Evolutionary conservation across 2,888 invertebrate genomes (phyloP).

Genomic region (Liposcelis brunnea): DNA sequence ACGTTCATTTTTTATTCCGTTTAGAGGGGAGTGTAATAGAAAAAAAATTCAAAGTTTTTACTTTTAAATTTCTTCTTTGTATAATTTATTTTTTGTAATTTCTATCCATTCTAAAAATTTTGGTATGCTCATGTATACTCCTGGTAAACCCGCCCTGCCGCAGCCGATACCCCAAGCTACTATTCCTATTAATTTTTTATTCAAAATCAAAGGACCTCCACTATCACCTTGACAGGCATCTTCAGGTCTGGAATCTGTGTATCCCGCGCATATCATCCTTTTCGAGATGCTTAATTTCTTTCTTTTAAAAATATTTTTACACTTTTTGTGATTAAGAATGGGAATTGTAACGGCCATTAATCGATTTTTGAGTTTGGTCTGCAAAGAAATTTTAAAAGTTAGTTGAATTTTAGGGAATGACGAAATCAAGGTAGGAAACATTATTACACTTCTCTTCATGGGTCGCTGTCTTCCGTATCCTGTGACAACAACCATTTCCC

Average conservation of each 20-base stretch:
- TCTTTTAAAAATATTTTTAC: not conserved
- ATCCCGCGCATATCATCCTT: not conserved
- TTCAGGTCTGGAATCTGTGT: not conserved
- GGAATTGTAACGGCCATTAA: not conserved
- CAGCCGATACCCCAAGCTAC: constrained; percentile 1
- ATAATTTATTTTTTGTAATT: not conserved
- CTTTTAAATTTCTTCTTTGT: too few relatives aligned
- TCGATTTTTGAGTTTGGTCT: too few relatives aligned
- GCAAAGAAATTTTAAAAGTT: too few relatives aligned
- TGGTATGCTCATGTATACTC: not conserved
- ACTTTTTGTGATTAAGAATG: not conserved
- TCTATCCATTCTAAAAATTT: not conserved
- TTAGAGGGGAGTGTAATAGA: too few relatives aligned
- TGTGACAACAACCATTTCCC: not conserved
- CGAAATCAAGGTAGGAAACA: too few relatives aligned
- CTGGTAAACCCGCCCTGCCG: not conserved
- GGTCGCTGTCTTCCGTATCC: not conserved
- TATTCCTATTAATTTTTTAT: not conserved
- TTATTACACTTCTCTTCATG: not conserved
- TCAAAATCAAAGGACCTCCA: not conserved
- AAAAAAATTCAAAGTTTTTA: too few relatives aligned
- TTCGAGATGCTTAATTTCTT: not conserved
- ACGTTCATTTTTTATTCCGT: too few relatives aligned
- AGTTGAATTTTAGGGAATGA: too few relatives aligned
- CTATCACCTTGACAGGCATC: constrained; percentile 5